Conservation (phyloP, 1,140 invertebrate species). For the Pantala flavescens region DNA sequence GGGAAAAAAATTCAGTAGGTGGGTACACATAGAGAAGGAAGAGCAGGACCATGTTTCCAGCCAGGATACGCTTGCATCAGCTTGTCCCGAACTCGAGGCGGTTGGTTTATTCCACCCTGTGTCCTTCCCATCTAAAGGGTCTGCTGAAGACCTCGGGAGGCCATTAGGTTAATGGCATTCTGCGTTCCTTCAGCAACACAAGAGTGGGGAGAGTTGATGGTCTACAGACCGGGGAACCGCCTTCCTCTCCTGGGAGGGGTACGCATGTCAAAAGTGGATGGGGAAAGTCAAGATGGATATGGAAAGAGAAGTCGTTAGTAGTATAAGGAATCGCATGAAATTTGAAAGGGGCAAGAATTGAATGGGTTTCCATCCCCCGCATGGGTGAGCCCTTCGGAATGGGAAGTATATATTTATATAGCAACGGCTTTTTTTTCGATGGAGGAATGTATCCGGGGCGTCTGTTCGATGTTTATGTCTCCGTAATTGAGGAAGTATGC, state of each 20-base stretch:
- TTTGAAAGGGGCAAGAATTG: constrained; percentile 1
- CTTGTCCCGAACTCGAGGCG: too few species aligned
- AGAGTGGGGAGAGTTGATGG: background rate
- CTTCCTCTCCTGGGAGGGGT: background rate
- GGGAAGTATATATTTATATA: too few species aligned
- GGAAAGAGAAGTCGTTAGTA: background rate
- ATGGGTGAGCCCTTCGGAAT: background rate
- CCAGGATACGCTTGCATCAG: too few species aligned
- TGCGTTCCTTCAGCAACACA: background rate
- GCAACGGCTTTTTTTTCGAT: too few species aligned
- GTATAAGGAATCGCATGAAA: background rate
- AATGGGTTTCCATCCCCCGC: background rate
- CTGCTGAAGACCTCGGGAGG: background rate
- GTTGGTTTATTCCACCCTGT: background rate
- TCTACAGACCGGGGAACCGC: background rate
- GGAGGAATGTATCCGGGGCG: too few species aligned
- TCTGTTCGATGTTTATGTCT: too few species aligned
- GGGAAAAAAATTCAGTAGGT: too few species aligned
- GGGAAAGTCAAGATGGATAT: background rate
- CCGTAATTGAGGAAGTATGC: too few species aligned
- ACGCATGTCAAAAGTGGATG: background rate
- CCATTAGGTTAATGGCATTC: constrained; percentile 9
- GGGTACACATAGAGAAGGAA: too few species aligned
- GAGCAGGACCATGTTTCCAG: too few species aligned
- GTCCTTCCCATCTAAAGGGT: constrained; percentile 8